These are phyloP conservation scores for Lepidurus apus DNA, from an alignment of 1,140 invertebrate species.

Conservation along the genomic window DNA sequence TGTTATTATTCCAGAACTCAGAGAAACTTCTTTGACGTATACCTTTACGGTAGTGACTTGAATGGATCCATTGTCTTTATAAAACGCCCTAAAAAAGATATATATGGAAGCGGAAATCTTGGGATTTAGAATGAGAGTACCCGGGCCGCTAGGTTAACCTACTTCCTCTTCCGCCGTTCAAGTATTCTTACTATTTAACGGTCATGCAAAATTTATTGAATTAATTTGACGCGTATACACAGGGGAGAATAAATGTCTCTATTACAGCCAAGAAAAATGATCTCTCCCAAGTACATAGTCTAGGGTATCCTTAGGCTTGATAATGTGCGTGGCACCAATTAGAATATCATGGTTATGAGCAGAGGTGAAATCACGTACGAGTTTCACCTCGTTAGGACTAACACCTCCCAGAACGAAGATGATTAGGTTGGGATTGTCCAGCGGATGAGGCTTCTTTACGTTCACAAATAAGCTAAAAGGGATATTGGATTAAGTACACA, in stretches of 20 bases:
- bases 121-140: background rate
- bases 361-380: conserved; percentile 33
- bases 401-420: conserved; percentile 37
- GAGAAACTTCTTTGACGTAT: too few relatives aligned
- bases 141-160: background rate
- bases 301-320: background rate
- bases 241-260: background rate
- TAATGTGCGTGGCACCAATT: background rate
- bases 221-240: background rate
- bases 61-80: background rate
- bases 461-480: conserved; percentile 38
- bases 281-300: conserved; percentile 3
- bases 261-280: background rate
- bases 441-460: conserved; percentile 36
- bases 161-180: background rate
- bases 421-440: conserved; percentile 36
- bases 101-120: background rate
- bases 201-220: background rate
- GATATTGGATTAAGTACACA: background rate
- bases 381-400: conserved; percentile 36
- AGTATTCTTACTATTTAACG: background rate
- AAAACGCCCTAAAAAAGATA: background rate
- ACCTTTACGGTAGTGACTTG: background rate
- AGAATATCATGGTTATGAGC: background rate
- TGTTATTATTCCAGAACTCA: too few relatives aligned